These are phyloP conservation scores for Pipa parva DNA, from an alignment of 2,113 vertebrate species.

Conservation along the genomic window DNA sequence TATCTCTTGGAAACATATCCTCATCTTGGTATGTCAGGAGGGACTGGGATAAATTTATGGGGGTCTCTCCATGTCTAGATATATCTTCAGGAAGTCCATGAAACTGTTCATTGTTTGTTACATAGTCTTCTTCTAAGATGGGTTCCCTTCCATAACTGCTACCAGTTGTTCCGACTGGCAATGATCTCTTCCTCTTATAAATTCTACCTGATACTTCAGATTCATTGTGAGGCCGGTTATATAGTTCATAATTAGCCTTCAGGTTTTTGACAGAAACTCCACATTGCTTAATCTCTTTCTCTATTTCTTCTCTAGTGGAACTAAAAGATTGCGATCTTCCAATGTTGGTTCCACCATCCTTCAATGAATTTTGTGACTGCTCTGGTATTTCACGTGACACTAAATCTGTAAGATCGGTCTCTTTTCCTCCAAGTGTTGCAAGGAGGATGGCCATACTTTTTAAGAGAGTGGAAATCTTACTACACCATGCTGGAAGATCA, in stretches of 20 bases:
- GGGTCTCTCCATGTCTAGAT: conserved; percentile 55
- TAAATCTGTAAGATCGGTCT: conserved; percentile 69
- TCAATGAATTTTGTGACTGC: conserved; percentile 20
- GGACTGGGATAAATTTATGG: conserved; percentile 50
- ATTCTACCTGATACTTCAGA: conserved; percentile 50
- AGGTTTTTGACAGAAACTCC: conserved; percentile 89
- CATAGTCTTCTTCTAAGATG: conserved; percentile 65
- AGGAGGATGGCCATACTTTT: conserved; percentile 76
- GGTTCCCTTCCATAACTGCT: conserved; percentile 58
- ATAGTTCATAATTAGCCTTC: conserved; percentile 84
- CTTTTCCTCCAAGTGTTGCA: conserved; percentile 69
- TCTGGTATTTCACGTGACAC: conserved; percentile 44
- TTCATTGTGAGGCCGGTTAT: conserved; percentile 48
- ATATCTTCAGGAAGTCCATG: conserved; percentile 39
- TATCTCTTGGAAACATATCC: conserved; percentile 47
- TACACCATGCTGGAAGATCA: conserved; percentile 75
- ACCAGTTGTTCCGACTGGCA: conserved; percentile 57
- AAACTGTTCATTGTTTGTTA: conserved; percentile 43
- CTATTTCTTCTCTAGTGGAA: conserved; percentile 81
- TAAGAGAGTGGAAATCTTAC: conserved; percentile 74
- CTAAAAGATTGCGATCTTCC: conserved; percentile 80
- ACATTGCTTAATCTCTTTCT: conserved; percentile 84
- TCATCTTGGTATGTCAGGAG: conserved; percentile 50
- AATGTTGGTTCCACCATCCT: conserved; percentile 53
- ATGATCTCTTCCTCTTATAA: conserved; percentile 69